phyloP scores from a whole-genome alignment of 2,113 vertebrate genomes.

The Octodon degus region DNA sequence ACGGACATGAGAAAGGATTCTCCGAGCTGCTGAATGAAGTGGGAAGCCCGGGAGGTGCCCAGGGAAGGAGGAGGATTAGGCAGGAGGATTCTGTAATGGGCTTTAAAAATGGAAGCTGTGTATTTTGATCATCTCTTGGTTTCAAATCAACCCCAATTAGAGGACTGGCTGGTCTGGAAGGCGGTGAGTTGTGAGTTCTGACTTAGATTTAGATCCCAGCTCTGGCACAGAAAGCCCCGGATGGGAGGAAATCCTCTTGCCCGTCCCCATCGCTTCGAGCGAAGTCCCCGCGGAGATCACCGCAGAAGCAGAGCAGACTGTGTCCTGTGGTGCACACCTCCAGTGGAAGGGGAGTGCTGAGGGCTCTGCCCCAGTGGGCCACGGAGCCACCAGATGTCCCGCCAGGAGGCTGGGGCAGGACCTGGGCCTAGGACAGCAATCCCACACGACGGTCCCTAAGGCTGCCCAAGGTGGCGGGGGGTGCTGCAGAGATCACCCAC shows the following conservation, averaged over 20 bases:
- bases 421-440: rapidly evolving
- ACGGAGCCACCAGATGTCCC: neutral
- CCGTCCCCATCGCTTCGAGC: neutral
- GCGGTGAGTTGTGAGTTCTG: neutral
- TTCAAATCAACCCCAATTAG: neutral
- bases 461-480: neutral
- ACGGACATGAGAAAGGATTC: neutral
- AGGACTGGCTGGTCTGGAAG: neutral
- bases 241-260: rapidly evolving
- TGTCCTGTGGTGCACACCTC: rapidly evolving
- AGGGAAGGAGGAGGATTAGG: neutral
- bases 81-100: neutral
- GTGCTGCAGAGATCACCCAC: neutral
- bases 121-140: neutral
- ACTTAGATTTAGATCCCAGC: conserved; percentile 31
- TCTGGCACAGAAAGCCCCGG: neutral
- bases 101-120: neutral
- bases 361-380: rapidly evolving
- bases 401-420: neutral
- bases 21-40: neutral
- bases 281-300: neutral
- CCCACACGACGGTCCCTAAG: neutral
- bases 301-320: neutral
- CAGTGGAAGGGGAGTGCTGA: neutral
- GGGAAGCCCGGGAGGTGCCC: no score